These are phyloP conservation scores for Cervus canadensis DNA, from an alignment of 2,113 vertebrate genomes.

Conservation along the genomic window DNA sequence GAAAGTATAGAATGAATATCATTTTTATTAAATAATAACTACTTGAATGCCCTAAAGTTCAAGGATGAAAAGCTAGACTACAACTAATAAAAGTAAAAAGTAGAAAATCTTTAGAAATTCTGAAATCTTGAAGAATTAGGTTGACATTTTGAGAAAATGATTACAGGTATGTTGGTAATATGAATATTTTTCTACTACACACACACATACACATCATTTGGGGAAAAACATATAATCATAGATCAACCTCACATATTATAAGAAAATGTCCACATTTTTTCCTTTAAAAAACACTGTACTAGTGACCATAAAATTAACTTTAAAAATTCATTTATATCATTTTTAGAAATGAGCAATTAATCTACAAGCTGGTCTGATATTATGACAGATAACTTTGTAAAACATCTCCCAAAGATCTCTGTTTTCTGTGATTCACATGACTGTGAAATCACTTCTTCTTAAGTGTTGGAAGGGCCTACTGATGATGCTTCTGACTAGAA, in stretches of 20 bases:
- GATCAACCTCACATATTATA: not conserved
- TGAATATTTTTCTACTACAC: not conserved
- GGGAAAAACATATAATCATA: not conserved
- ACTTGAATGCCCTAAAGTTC: not conserved
- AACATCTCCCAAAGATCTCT: not conserved
- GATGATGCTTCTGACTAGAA: not conserved
- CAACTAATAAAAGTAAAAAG: not conserved
- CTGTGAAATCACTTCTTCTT: not conserved
- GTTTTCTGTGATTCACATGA: not conserved
- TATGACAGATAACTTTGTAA: not conserved
- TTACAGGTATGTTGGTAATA: not conserved
- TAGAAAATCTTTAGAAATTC: not conserved
- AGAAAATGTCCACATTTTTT: not conserved
- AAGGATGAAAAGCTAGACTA: not conserved
- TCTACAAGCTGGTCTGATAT: not conserved
- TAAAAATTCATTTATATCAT: not conserved
- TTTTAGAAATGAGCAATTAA: not conserved
- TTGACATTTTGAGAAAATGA: not conserved
- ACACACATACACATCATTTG: not conserved
- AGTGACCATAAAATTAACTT: not conserved
- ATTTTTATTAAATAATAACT: not conserved
- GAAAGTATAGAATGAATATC: not conserved
- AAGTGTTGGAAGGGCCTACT: not conserved
- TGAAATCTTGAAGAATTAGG: not conserved
- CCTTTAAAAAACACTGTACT: not conserved